Conservation (phyloP, 2,797 vertebrate genomes). For the Sciurus carolinensis region DNA sequence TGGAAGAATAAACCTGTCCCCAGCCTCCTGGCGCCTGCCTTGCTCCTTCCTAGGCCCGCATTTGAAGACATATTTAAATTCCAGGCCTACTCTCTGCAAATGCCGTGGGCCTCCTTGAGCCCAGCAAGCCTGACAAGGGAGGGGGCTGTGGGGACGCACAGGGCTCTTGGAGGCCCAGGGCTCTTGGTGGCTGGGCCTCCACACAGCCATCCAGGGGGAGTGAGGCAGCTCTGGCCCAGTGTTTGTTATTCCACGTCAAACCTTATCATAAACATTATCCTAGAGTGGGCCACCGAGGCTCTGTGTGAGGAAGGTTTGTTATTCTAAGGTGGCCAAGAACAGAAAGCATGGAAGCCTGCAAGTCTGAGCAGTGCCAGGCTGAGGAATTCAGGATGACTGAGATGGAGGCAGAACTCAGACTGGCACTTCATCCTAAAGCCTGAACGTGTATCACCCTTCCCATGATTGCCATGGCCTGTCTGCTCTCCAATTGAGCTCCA, state of each 20-base stretch:
- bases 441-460: neutral
- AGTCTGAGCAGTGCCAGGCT: neutral
- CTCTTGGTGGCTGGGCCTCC: neutral
- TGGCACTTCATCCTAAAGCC: neutral
- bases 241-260: conserved; percentile 86
- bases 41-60: neutral
- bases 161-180: neutral
- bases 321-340: conserved; percentile 71
- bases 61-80: conserved; percentile 77
- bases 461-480: neutral
- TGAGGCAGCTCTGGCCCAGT: neutral
- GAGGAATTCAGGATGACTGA: neutral
- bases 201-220: neutral
- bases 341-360: neutral
- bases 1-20: conserved; percentile 71
- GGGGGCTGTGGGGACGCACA: neutral
- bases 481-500: conserved; percentile 6
- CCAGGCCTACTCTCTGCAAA: conserved; percentile 6
- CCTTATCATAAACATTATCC: conserved; percentile 85
- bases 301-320: conserved; percentile 68
- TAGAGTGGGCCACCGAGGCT: conserved; percentile 69
- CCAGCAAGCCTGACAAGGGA: neutral
- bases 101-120: neutral
- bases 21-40: conserved; percentile 73
- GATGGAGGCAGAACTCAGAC: neutral